Conservation (phyloP, 2,888 invertebrate genomes). For the Cactoblastis cactorum region DNA sequence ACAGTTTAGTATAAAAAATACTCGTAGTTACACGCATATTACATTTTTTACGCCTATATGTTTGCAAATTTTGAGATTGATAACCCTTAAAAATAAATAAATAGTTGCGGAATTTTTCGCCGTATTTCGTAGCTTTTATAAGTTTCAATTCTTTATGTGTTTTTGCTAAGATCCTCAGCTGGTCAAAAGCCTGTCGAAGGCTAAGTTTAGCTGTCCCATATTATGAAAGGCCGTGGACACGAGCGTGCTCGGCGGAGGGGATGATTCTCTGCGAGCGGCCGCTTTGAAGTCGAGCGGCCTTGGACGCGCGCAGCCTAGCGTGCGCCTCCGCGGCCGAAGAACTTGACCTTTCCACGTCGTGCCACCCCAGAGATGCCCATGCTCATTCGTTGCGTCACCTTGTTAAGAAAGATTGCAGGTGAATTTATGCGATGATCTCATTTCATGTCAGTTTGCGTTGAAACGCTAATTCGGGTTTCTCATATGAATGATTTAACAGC, state of each 20-base stretch:
- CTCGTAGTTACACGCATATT: too few relatives aligned
- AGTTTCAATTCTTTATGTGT: too few relatives aligned
- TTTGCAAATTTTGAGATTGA: too few relatives aligned
- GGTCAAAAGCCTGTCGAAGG: background rate
- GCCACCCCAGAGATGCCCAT: conserved; percentile 11
- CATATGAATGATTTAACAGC: too few relatives aligned
- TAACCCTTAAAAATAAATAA: too few relatives aligned
- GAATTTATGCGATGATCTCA: background rate
- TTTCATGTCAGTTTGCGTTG: background rate
- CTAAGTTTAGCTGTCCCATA: conserved; percentile 21
- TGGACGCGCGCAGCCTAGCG: conserved; percentile 51
- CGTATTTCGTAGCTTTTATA: background rate
- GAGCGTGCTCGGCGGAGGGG: conserved; percentile 53
- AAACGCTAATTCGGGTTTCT: too few relatives aligned
- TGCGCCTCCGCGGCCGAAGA: conserved; percentile 35
- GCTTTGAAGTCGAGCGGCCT: conserved; percentile 74
- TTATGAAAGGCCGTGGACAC: conserved; percentile 37
- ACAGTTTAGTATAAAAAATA: too few relatives aligned
- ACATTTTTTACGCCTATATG: too few relatives aligned
- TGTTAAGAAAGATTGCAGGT: conserved; percentile 1
- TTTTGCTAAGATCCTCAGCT: background rate
- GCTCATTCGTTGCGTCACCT: conserved; percentile 10
- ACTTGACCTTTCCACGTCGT: conserved; percentile 59
- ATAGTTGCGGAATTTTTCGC: too few relatives aligned
- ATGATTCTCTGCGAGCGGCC: conserved; percentile 48